Base-by-base conservation (phyloP, 2,113 vertebrate species). In the Spermophilus dauricus region DNA sequence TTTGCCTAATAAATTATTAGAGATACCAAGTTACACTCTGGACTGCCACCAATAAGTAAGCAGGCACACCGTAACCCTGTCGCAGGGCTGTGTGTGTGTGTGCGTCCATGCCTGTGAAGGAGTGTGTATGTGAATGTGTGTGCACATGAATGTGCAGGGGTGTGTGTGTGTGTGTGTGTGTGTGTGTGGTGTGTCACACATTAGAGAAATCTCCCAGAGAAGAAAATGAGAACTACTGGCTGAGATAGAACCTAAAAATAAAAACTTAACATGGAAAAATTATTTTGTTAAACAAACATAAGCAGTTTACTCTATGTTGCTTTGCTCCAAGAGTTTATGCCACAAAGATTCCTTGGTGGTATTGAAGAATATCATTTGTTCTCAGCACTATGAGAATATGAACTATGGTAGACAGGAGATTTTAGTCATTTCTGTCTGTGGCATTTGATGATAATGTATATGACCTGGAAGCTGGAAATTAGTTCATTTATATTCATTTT, bases 191-290 rank as follows among this genome's bases (percentile, higher is more conserved):
- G 70, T 53, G 8, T 45, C n/a, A 6, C 48, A 14, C 39, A 18
- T 78, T 45, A 89, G 58, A 65, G 28, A 53, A 86, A 89, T 78
- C 37, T 89, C 89, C 81, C 76, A 70, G 56, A 63, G 86, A 93
- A 86, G 37, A 17, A 94, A 83, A 65, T 89, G 39, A 95, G 94
- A 94, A 86, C 88, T n/a, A 93, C 32, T 70, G 80, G 32, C 70
- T 56, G 17, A 70, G 37, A 37, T 89, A 65, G 32, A 67, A 69
- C 18, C 65, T 96, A 82, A 73, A 96, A 92, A 83, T 73, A 86
- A 82, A 88, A 96, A 53, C 8, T 73, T 84, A 69, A 37, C 56
- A 26, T 53, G 45, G 45, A 92, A 89, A 39, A 24, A 2, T 18
- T 56, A n/a, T 75, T 87, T 72, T 69, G 58, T 69, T 95, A 58